Conservation (phyloP, 2,888 invertebrate genomes). For the Hemaris fuciformis region DNA sequence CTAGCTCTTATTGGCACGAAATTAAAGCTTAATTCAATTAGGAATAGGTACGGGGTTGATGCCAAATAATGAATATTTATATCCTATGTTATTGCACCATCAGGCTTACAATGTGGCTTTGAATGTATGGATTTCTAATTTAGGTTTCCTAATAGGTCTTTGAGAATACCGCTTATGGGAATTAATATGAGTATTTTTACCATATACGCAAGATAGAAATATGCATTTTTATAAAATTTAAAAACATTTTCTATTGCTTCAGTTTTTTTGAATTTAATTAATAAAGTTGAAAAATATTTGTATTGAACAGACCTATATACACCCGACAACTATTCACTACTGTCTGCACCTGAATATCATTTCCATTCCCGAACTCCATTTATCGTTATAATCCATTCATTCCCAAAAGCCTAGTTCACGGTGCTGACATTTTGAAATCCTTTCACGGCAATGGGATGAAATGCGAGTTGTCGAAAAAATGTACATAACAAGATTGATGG, state of each 20-base stretch:
- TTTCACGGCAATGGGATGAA: slow-evolving; percentile 39
- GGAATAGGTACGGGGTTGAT: background rate
- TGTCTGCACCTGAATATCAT: background rate
- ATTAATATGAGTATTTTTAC: no score
- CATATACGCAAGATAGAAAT: no score
- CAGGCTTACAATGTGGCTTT: no score
- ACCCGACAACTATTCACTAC: background rate
- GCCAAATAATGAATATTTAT: background rate
- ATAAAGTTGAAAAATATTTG: no score
- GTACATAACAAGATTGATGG: slow-evolving; percentile 53
- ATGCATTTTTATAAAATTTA: no score
- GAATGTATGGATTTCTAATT: no score
- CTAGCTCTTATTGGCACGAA: background rate
- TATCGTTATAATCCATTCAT: slow-evolving; percentile 34
- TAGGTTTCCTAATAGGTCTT: no score
- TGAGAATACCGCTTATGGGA: no score
- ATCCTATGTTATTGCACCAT: background rate
- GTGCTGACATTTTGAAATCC: slow-evolving; percentile 46
- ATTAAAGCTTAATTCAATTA: background rate
- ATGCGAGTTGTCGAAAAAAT: slow-evolving; percentile 47
- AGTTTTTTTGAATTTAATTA: no score
- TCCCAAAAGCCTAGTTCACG: slow-evolving; percentile 38
- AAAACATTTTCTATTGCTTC: no score
- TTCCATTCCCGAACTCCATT: background rate
- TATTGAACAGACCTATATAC: no score